A percentile compares a stretch with the other conserved stretches of the same genome.
phyloP scores from a whole-genome alignment of 1,140 invertebrate genomes.

The Zaprionus tsacasi region DNA sequence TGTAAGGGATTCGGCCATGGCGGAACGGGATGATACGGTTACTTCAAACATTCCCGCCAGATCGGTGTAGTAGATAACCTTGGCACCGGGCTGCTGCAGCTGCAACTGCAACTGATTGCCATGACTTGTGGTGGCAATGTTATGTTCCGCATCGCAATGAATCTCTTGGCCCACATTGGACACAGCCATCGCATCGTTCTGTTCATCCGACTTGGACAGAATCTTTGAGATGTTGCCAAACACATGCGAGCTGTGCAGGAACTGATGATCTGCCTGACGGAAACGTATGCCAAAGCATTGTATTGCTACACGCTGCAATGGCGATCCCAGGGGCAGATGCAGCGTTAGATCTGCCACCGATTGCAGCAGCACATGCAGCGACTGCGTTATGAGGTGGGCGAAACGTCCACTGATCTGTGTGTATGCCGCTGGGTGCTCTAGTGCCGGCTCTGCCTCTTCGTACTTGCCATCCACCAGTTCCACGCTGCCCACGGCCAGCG shows the following conservation, averaged over 20 bases:
- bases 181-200: conserved; percentile 84
- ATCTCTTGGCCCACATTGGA: conserved; percentile 53
- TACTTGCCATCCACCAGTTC: conserved; percentile 57
- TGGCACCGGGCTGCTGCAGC: conserved; percentile 49
- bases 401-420: conserved; percentile 92
- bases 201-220: conserved; percentile 95
- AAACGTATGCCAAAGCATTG: conserved; percentile 97
- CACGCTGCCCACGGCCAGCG: conserved; percentile 86
- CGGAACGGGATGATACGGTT: conserved; percentile 95
- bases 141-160: conserved; percentile 67
- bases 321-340: conserved; percentile 93
- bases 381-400: conserved; percentile 91
- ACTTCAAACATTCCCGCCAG: conserved; percentile 80
- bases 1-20: conserved; percentile 95
- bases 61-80: conserved; percentile 69
- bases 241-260: conserved; percentile 96
- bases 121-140: conserved; percentile 39
- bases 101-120: conserved; percentile 11
- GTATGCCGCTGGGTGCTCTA: conserved; percentile 94
- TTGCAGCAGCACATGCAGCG: conserved; percentile 95
- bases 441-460: conserved; percentile 84
- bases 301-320: conserved; percentile 95
- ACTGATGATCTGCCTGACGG: conserved; percentile 94
- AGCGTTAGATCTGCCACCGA: conserved; percentile 97
- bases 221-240: conserved; percentile 99